Base-by-base conservation (phyloP, 2,797 vertebrate species). In the Anabacerthia variegaticeps region DNA sequence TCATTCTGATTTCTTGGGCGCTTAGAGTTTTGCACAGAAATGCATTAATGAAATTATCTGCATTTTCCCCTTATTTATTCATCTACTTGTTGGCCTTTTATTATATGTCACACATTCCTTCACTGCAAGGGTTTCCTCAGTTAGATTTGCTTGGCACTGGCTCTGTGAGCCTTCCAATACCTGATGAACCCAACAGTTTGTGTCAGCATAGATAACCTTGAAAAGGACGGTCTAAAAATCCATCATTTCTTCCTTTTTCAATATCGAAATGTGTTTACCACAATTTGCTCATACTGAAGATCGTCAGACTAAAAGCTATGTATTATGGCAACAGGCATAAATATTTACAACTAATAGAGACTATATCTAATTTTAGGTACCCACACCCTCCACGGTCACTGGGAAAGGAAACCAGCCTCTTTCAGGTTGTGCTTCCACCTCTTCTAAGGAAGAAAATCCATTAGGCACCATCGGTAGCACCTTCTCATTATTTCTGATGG, bases 21-120 rank as follows among this genome's bases (percentile, higher is more conserved):
- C 46, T 90, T 94, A 90, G 75, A 36, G 61, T 63, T 71, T 96
- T 88, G 36, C 48, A 66, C 34, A 93, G 81, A 90, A 90, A 88
- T 32, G 23, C 54, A 54, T 93, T 95, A 97, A 95, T 85, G 69
- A 97, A 92, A 97, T 94, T 69, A 87, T 46, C 73, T 88, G 59
- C 41, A 89, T 93, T 58, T 91, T 91, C 78, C 41, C 51, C 63
- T 95, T 95, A 81, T 68, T 95, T 86, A 92, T 89, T 96, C 26
- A 80, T 84, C 55, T 94, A 32, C 52, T 92, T 85, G 51, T 73
- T 92, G 85, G 51, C 15, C n/a, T 93, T 95, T 79, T 75, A 71
- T 88, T 63, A 7, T 72, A 61, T 74, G 37, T 37, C 82, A 92
- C 12, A 1, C 62, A 95, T 90, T 92, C 76, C 49, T 83, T 95